Conservation (phyloP, 2,113 vertebrate genomes). For the Coryphaenoides rupestris region DNA sequence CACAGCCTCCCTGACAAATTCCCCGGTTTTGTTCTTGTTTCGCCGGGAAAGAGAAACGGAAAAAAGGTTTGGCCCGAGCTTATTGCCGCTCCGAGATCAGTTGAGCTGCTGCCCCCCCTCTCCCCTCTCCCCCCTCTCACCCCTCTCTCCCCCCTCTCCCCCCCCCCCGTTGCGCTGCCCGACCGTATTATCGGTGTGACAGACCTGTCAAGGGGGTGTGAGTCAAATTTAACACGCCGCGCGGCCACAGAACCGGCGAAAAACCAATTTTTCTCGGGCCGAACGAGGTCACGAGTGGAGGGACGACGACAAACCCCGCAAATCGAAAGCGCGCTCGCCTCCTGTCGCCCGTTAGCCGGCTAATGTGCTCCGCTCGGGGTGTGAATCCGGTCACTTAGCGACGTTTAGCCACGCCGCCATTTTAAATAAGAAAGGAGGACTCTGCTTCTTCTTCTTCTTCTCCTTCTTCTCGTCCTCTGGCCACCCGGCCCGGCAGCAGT, state of each 20-base stretch:
- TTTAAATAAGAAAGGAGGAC: constrained; percentile 46
- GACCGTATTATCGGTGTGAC: constrained; percentile 61
- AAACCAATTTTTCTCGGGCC: neutral
- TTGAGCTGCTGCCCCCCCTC: too few species aligned
- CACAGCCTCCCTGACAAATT: constrained; percentile 12
- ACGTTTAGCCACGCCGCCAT: constrained; percentile 56
- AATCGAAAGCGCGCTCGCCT: constrained; percentile 29
- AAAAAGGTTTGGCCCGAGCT: constrained; percentile 54
- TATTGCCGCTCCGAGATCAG: constrained; percentile 54
- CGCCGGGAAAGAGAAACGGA: too few species aligned
- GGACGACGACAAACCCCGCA: constrained; percentile 37
- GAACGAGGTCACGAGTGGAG: constrained; percentile 34
- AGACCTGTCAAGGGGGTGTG: constrained; percentile 47
- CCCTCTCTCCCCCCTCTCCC: too few species aligned
- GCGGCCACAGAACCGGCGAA: constrained; percentile 25
- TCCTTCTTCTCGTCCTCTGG: too few species aligned
- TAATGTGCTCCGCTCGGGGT: constrained; percentile 63
- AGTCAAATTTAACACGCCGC: constrained; percentile 61
- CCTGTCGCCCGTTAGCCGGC: too few species aligned
- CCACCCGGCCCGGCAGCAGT: too few species aligned
- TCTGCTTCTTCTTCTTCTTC: too few species aligned
- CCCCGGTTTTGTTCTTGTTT: constrained; percentile 18
- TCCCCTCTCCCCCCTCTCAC: too few species aligned
- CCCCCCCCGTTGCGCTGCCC: constrained; percentile 38
- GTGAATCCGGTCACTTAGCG: constrained; percentile 64